phyloP scores from a whole-genome alignment of 23 tunicate species.

The Corella eumyota region DNA sequence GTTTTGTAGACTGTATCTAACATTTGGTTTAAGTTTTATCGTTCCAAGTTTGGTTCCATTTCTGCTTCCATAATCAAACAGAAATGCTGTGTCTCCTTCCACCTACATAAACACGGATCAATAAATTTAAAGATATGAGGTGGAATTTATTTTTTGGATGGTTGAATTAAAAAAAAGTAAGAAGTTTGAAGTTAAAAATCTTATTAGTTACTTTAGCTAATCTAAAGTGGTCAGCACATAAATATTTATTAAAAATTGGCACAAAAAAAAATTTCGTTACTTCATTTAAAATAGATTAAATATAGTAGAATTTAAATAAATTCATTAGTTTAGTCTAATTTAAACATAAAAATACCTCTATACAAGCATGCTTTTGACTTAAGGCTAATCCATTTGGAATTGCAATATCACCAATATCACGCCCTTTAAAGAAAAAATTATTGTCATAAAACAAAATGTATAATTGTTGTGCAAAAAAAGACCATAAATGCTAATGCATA shows the following conservation, averaged over 20 bases:
- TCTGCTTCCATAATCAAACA: conserved; percentile 66
- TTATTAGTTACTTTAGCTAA: not conserved
- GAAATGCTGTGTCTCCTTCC: conserved; percentile 7
- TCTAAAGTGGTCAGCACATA: no score
- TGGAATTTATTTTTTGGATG: not conserved
- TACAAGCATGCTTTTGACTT: conserved; percentile 80
- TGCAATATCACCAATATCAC: conserved; percentile 55
- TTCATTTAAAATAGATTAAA: no score
- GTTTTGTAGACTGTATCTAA: conserved; percentile 38
- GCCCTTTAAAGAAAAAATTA: no score
- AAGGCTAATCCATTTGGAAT: conserved; percentile 49
- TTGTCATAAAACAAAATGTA: no score
- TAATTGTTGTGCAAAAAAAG: no score
- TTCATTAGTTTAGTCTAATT: not conserved
- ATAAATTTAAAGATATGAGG: not conserved
- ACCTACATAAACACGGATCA: conserved; percentile 4
- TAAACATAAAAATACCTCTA: conserved; percentile 51
- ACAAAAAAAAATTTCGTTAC: no score
- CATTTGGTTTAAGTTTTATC: conserved; percentile 42
- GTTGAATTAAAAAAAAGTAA: not conserved
- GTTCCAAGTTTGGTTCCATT: conserved; percentile 55
- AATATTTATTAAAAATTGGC: no score
- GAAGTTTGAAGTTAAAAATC: not conserved
- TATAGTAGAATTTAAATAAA: no score
- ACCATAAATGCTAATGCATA: no score